These are phyloP conservation scores for Encarsia formosa DNA, from an alignment of 2,888 invertebrate species.

Conservation along the genomic window DNA sequence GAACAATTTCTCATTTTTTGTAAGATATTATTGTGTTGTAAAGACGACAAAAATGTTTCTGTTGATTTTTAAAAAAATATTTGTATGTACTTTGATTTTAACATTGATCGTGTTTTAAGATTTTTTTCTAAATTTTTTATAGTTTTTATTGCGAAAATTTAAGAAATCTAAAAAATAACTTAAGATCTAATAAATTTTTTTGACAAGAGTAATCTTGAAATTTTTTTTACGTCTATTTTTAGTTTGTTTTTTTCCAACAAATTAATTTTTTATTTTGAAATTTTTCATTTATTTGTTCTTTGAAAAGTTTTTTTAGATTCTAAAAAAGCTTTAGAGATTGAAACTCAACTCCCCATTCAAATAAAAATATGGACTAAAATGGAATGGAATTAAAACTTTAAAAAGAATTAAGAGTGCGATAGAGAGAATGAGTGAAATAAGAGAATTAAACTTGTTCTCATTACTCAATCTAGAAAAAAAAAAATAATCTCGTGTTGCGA, in stretches of 20 bases:
- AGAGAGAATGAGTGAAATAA: conserved; percentile 6
- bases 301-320: conserved; percentile 20
- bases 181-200: not conserved
- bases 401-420: conserved; percentile 2
- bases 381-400: not conserved
- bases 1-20: not conserved
- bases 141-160: no score
- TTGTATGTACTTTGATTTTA: not conserved
- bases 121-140: not conserved
- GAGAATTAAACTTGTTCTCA: conserved; percentile 2
- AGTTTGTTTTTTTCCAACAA: not conserved
- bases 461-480: conserved; percentile 3
- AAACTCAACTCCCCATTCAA: conserved; percentile 5
- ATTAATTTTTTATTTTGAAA: not conserved
- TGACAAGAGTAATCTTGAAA: not conserved
- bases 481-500: conserved; percentile 8
- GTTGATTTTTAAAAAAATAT: not conserved
- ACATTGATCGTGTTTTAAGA: not conserved
- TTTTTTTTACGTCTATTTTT: not conserved
- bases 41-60: not conserved
- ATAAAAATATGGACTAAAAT: not conserved
- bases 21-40: not conserved
- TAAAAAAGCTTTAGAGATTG: not conserved
- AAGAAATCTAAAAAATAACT: no score
- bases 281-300: not conserved